Conservation (phyloP, 2,797 vertebrate species). For the Leptodactylus fallax region DNA sequence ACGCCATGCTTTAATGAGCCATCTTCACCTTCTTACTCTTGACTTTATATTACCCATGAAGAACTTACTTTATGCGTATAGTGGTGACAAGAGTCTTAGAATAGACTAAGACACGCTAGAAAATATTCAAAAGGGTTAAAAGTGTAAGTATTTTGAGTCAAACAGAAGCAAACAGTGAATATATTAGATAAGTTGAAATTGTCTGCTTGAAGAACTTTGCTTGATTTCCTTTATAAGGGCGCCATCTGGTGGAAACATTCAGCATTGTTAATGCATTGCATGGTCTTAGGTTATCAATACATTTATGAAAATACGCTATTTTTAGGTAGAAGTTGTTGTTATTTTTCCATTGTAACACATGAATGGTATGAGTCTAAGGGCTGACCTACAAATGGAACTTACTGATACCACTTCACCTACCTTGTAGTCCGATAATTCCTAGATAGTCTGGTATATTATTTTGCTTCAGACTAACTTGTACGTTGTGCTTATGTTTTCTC, state of each 20-base stretch:
- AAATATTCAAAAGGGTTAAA: constrained; percentile 47
- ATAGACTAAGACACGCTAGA: constrained; percentile 20
- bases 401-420: constrained; percentile 65
- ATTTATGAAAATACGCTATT: neutral
- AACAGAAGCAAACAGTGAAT: constrained; percentile 36
- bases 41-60: constrained; percentile 46
- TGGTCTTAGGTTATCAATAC: too few relatives aligned
- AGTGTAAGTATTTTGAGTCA: constrained; percentile 36
- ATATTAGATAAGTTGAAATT: constrained; percentile 19
- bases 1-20: constrained; percentile 49
- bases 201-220: neutral
- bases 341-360: neutral
- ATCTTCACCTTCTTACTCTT: constrained; percentile 37
- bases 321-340: neutral
- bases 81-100: constrained; percentile 6
- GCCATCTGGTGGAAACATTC: constrained; percentile 39
- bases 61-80: constrained; percentile 22
- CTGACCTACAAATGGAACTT: neutral
- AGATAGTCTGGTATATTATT: constrained; percentile 58
- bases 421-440: constrained; percentile 52
- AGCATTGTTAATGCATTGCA: neutral
- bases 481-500: constrained; percentile 68
- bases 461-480: constrained; percentile 61
- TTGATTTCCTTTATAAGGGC: constrained; percentile 41
- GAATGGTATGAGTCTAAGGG: neutral